Base-by-base conservation (phyloP, 2,888 invertebrate genomes). In the Lasioglossum morio region DNA sequence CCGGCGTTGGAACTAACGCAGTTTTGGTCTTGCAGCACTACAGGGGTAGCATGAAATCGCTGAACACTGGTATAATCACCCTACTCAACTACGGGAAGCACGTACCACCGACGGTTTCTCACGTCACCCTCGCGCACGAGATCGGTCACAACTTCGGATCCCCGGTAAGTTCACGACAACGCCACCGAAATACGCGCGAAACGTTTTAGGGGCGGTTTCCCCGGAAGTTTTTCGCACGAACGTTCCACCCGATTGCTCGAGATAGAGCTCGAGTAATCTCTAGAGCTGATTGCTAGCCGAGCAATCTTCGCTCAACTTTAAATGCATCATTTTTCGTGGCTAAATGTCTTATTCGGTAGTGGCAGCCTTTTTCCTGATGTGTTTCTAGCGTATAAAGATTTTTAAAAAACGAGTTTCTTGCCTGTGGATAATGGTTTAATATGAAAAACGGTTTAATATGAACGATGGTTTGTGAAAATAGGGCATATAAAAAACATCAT, bases 121-220 rank as follows among this genome's bases (percentile, higher is more conserved):
- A 99, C 95, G 96, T 99, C 86, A 99, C 99, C 4, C 96, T 99
- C 88, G 99, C 99, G 10, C 99, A 99, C 95, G 99, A 99, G 96
- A 98, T 98, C 92, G 99, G 99, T 30, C 99, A 99, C 95, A 99
- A 99, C 96, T 99, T 99, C 95, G 99, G 99, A 90, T 98, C 98
- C 84, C 99, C 98, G 95, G 98, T 98, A 96, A 96, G 96, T 96
- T 88, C 37, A 30, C 82, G 48, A n/a, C 53, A 23, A 53, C 53
- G 46, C 74, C 69, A 27, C 43, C 69, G 74, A 84, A 46, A 83
- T 72, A 70, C 86, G 23, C 80, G 60, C 23, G 77, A 48, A 76
- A 79, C 78, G 69, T 74, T 80, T 40, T 63, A 34, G 43, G 23
- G 40, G 12, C 19, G 72, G 72, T 27, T 19, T 37, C 19, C 66